Percentiles rank a stretch among this genome's conserved stretches.
Conservation (phyloP, 2,797 vertebrate genomes). For the Lepilemur ruficaudatus region DNA sequence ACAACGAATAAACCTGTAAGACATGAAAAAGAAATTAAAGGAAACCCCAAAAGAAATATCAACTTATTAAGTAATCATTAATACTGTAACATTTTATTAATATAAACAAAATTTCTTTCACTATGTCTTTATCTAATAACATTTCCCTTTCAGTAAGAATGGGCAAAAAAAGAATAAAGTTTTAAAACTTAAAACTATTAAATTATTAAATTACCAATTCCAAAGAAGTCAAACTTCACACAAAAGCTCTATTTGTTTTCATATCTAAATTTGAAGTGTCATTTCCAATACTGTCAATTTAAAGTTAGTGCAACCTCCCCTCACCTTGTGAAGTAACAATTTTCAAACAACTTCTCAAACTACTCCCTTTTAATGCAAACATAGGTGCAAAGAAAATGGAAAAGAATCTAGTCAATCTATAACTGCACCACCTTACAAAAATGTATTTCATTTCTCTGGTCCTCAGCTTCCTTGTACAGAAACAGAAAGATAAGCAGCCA, state of each 20-base stretch:
- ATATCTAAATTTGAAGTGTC: constrained; percentile 13
- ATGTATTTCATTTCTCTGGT: background rate
- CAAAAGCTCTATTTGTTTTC: background rate
- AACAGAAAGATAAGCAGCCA: background rate
- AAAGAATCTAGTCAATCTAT: background rate
- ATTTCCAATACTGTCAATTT: background rate
- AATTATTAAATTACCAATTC: constrained; percentile 18
- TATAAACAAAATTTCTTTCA: constrained; percentile 27
- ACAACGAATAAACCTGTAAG: background rate
- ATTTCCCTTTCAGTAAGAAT: constrained; percentile 18
- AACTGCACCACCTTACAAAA: background rate
- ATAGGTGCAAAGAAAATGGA: background rate
- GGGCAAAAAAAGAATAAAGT: background rate
- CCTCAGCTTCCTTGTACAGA: background rate
- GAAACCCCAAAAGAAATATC: background rate
- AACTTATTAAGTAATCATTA: background rate
- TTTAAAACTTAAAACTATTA: background rate
- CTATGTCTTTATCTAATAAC: background rate
- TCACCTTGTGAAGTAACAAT: constrained; percentile 26
- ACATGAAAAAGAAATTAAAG: constrained; percentile 10
- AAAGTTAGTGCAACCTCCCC: background rate
- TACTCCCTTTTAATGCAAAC: background rate
- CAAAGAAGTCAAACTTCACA: constrained; percentile 21
- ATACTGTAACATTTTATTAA: background rate
- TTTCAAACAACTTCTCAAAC: constrained; percentile 31